These are phyloP conservation scores for Aplochiton taeniatus DNA, from an alignment of 2,797 vertebrate genomes.

Conservation along the genomic window DNA sequence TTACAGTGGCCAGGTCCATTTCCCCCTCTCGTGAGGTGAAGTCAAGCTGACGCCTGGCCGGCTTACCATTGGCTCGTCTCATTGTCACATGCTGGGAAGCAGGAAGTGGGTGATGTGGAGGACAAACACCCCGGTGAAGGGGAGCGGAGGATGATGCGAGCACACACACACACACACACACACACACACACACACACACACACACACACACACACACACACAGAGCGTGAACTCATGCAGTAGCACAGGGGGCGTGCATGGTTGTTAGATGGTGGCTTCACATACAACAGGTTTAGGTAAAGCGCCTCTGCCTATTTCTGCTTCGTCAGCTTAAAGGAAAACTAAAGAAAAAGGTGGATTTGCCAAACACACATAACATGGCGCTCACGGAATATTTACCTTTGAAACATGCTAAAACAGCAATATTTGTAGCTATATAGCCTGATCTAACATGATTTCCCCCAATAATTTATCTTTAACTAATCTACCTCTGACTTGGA, in stretches of 20 bases:
- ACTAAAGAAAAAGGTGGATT: too few relatives aligned
- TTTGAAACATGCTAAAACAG: too few relatives aligned
- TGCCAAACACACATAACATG: neutral
- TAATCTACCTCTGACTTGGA: too few relatives aligned
- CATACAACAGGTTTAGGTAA: too few relatives aligned
- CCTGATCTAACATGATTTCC: too few relatives aligned
- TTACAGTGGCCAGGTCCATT: conserved; percentile 84
- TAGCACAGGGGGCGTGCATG: conserved; percentile 22
- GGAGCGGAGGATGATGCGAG: conserved; percentile 7
- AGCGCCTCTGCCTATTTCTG: too few relatives aligned
- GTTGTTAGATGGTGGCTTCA: too few relatives aligned
- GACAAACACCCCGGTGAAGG: conserved; percentile 37
- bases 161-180: conserved; percentile 59
- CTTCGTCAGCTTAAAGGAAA: too few relatives aligned
- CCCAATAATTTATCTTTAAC: too few relatives aligned
- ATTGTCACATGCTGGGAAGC: conserved; percentile 81
- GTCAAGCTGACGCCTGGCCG: conserved; percentile 79
- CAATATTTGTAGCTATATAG: too few relatives aligned
- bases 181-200: conserved; percentile 61
- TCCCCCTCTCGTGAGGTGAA: conserved; percentile 80
- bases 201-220: conserved; percentile 59
- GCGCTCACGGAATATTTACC: neutral
- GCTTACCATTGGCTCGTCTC: conserved; percentile 74
- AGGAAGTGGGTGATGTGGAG: conserved; percentile 40
- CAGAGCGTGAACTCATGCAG: conserved; percentile 55